phyloP scores from a whole-genome alignment of 2,888 invertebrate genomes.

The Drosophila suboccidentalis region DNA sequence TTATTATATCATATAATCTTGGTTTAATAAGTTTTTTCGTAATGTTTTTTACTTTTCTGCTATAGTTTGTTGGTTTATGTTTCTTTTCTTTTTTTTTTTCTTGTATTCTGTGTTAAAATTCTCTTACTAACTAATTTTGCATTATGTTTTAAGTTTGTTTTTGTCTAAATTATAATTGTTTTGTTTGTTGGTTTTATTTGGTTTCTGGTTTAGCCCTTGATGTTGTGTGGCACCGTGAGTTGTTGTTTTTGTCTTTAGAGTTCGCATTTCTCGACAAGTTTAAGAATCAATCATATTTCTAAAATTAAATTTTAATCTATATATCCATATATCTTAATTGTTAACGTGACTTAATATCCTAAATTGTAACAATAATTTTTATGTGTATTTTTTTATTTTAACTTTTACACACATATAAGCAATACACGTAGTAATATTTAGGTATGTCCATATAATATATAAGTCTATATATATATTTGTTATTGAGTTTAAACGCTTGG shows the following conservation, averaged over 20 bases:
- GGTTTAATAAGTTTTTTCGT: slow-evolving; percentile 43
- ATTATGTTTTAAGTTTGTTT: slow-evolving; percentile 44
- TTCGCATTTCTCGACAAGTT: slow-evolving; percentile 78
- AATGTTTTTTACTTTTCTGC: slow-evolving; percentile 47
- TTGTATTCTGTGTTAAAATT: slow-evolving; percentile 75
- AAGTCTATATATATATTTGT: slow-evolving; percentile 50
- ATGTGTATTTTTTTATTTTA: slow-evolving; percentile 32
- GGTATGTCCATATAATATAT: slow-evolving; percentile 46
- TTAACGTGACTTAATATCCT: slow-evolving; percentile 70
- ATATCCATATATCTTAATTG: slow-evolving; percentile 75
- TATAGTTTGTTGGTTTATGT: slow-evolving; percentile 40
- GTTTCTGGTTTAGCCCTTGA: slow-evolving; percentile 69
- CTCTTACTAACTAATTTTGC: slow-evolving; percentile 69
- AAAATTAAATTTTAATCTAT: slow-evolving; percentile 57
- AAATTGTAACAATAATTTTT: slow-evolving; percentile 77
- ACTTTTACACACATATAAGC: slow-evolving; percentile 73
- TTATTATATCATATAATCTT: slow-evolving; percentile 67
- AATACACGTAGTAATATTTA: slow-evolving; percentile 66
- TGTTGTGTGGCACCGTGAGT: slow-evolving; percentile 67
- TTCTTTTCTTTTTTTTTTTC: too few relatives aligned
- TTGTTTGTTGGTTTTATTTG: slow-evolving; percentile 44
- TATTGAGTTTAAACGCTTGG: slow-evolving; percentile 63
- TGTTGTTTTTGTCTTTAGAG: slow-evolving; percentile 53
- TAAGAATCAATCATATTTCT: slow-evolving; percentile 76
- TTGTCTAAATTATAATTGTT: slow-evolving; percentile 67